Evolutionary conservation across 2,113 vertebrate genomes (phyloP).

Genomic region (Narcine bancroftii): DNA sequence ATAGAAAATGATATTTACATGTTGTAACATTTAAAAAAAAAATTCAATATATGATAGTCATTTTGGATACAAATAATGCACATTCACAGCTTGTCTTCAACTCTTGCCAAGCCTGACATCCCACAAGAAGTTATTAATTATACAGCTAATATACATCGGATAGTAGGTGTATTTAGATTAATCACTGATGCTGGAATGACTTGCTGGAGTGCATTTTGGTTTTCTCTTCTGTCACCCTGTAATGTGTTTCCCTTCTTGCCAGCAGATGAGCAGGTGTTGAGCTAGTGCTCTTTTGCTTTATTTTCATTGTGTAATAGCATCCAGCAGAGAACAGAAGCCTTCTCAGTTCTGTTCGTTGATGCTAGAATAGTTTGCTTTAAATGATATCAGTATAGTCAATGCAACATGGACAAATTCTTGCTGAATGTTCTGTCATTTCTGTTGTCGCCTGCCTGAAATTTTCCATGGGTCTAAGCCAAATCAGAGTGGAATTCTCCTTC

Average conservation of each 20-base stretch:
- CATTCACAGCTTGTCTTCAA: slow-evolving; percentile 75
- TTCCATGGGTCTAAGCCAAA: slow-evolving; percentile 34
- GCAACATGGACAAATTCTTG: neutral
- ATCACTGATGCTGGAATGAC: slow-evolving; percentile 73
- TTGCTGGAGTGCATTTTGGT: slow-evolving; percentile 75
- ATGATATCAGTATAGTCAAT: neutral
- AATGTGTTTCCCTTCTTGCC: slow-evolving; percentile 70
- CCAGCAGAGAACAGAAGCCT: slow-evolving; percentile 60
- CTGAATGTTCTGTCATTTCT: neutral
- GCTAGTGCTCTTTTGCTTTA: slow-evolving; percentile 70
- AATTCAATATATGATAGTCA: neutral
- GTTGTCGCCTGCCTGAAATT: slow-evolving; percentile 31
- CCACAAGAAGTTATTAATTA: slow-evolving; percentile 99
- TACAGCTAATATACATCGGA: slow-evolving; percentile 94
- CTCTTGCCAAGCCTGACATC: slow-evolving; percentile 75
- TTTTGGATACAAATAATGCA: neutral
- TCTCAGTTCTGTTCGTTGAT: slow-evolving; percentile 52
- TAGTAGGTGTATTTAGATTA: slow-evolving; percentile 87
- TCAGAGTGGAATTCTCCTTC: slow-evolving; percentile 31
- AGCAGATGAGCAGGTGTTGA: slow-evolving; percentile 71
- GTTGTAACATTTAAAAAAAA: neutral
- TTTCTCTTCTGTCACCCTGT: slow-evolving; percentile 68
- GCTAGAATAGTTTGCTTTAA: slow-evolving; percentile 57
- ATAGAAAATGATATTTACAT: neutral
- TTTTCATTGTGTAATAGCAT: slow-evolving; percentile 58